Evolutionary conservation across 2,888 invertebrate species (phyloP).

Genomic region (Bibio marci): DNA sequence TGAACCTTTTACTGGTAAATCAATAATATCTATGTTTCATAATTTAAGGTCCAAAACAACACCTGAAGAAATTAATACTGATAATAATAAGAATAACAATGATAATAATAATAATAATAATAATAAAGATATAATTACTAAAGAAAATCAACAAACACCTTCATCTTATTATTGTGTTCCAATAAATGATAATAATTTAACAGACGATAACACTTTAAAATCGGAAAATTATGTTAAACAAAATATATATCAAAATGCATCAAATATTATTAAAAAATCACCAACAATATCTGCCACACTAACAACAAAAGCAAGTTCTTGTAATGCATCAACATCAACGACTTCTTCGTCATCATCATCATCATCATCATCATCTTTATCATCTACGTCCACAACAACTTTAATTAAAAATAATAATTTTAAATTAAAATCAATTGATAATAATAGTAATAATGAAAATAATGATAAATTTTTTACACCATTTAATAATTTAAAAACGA

Average conservation of each 20-base stretch:
- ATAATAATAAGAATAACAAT: too few species aligned
- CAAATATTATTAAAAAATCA: background rate
- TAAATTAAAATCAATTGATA: too few species aligned
- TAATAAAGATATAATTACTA: background rate
- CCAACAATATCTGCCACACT: constrained; percentile 1
- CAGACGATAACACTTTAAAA: too few species aligned
- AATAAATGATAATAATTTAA: too few species aligned
- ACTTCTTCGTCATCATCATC: background rate
- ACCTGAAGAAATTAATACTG: too few species aligned
- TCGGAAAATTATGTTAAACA: too few species aligned
- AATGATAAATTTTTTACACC: background rate
- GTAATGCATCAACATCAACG: background rate
- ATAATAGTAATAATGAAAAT: too few species aligned
- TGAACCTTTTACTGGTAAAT: too few species aligned
- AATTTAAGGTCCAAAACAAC: background rate
- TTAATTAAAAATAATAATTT: background rate
- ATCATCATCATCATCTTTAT: too few species aligned
- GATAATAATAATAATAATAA: background rate
- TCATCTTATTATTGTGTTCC: too few species aligned
- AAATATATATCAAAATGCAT: background rate
- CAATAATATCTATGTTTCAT: too few species aligned
- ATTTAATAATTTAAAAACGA: too few species aligned
- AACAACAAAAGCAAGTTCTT: background rate
- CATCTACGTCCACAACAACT: background rate
- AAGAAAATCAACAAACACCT: background rate